phyloP scores from a whole-genome alignment of 2,797 vertebrate species.

The Bufotes viridis region DNA sequence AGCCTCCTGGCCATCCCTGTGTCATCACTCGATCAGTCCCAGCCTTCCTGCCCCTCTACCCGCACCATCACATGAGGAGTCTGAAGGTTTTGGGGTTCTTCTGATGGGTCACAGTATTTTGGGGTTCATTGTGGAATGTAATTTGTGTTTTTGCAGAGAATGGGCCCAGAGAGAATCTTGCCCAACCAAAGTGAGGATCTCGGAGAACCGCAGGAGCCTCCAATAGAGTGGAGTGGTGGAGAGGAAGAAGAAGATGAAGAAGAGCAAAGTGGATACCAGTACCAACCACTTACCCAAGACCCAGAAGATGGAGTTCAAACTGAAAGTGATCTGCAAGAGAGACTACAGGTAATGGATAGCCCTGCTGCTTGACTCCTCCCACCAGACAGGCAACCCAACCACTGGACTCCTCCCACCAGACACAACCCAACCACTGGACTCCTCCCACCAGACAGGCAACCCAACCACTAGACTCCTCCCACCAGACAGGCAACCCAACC shows the following conservation, averaged over 20 bases:
- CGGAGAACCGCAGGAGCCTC: constrained; percentile 27
- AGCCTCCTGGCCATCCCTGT: background rate
- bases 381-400: background rate
- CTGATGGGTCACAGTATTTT: background rate
- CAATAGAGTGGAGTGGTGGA: constrained; percentile 26
- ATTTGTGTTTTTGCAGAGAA: background rate
- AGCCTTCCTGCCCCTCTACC: no score
- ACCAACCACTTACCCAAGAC: constrained; percentile 53
- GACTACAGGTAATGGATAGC: constrained; percentile 32
- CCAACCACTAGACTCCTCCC: background rate
- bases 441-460: background rate
- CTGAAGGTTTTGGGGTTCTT: background rate
- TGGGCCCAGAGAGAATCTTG: constrained; percentile 53
- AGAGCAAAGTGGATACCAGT: constrained; percentile 49
- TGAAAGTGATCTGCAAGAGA: constrained; percentile 36
- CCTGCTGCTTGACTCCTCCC: background rate
- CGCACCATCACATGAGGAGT: no score
- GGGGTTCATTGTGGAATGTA: background rate
- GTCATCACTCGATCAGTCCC: background rate
- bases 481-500: background rate
- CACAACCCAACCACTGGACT: no score
- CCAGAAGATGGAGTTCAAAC: constrained; percentile 36
- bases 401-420: background rate
- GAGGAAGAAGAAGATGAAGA: constrained; percentile 54
- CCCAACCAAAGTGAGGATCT: constrained; percentile 50